Percentiles rank a stretch among this genome's conserved stretches.
Evolutionary conservation across 2,113 vertebrate genomes (phyloP).

Genomic region (rat (Rattus norvegicus)): GRCr8 NC_086024.1:117168001-117168500

Average conservation of each 20-base stretch:
- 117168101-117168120: background rate
- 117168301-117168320: background rate
- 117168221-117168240: background rate
- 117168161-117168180: background rate
- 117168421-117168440: background rate
- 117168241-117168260: background rate
- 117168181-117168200: fast-evolving
- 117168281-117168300: background rate
- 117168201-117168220: background rate
- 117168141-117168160: constrained; percentile 33
- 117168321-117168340: background rate
- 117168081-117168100: background rate
- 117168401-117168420: background rate
- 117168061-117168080: background rate
- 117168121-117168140: background rate
- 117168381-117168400: background rate
- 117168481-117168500: background rate
- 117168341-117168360: background rate
- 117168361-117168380: background rate
- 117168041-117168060: constrained; percentile 28
- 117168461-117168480: background rate
- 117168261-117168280: background rate
- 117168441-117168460: background rate
- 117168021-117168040: constrained; percentile 18
- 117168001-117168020: background rate